Conservation (phyloP, 1,140 invertebrate species). For the Lanistes nyassanus region DNA sequence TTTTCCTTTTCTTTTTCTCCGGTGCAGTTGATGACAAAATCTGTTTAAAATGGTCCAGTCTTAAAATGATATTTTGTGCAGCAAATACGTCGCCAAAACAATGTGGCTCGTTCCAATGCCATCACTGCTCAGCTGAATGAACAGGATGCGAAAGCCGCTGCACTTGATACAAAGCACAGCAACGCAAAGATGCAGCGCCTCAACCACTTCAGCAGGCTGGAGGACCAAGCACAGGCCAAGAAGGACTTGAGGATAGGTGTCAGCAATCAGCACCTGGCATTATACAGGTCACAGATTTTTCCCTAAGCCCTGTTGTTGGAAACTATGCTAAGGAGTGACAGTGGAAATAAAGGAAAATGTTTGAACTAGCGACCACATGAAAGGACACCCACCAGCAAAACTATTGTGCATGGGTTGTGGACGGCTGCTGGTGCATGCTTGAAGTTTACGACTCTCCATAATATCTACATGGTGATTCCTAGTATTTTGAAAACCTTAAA, state of each 20-base stretch:
- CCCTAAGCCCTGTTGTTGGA: constrained; percentile 9
- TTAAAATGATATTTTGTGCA: constrained; percentile 28
- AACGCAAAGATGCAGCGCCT: constrained; percentile 52
- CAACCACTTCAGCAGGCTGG: constrained; percentile 49
- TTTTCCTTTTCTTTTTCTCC: neutral
- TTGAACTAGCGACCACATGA: too few relatives aligned
- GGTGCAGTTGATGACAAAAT: neutral
- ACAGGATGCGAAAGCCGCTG: constrained; percentile 38
- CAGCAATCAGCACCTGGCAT: constrained; percentile 44
- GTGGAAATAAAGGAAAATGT: too few relatives aligned
- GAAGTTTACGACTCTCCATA: too few relatives aligned
- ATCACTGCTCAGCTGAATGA: constrained; percentile 39
- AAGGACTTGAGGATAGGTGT: constrained; percentile 51
- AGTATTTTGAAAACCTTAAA: too few relatives aligned
- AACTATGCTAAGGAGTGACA: too few relatives aligned
- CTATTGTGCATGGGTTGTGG: too few relatives aligned
- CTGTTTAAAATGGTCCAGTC: neutral
- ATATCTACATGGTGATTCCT: too few relatives aligned
- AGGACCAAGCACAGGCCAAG: constrained; percentile 47
- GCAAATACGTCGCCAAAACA: constrained; percentile 46
- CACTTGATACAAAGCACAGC: constrained; percentile 34
- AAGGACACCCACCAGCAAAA: too few relatives aligned
- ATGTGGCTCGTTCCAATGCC: constrained; percentile 40
- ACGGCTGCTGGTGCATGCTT: too few relatives aligned
- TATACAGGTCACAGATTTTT: constrained; percentile 40